These are phyloP conservation scores for Larimichthys crocea DNA, from an alignment of 2,113 vertebrate genomes.

Conservation along the genomic window DNA sequence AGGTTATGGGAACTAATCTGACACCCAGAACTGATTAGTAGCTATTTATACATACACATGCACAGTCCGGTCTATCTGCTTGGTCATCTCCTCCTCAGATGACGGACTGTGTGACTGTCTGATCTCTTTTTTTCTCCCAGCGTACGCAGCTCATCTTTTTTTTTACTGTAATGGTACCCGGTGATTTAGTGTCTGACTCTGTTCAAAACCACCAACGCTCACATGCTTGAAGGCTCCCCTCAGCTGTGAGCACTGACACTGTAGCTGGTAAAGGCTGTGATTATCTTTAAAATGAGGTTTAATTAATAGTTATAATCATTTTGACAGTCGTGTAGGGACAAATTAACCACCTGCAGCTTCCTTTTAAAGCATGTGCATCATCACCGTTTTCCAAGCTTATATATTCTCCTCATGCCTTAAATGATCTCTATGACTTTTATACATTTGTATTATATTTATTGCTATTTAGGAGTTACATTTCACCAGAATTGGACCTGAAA, in stretches of 20 bases:
- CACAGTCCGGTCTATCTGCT: slow-evolving; percentile 35
- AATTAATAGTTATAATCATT: slow-evolving; percentile 11
- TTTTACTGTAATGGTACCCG: not conserved
- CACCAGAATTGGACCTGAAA: not conserved
- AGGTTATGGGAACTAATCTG: slow-evolving; percentile 81
- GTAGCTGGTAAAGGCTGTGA: not conserved
- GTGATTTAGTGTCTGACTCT: slow-evolving; percentile 3
- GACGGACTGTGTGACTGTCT: slow-evolving; percentile 8
- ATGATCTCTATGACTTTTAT: not conserved
- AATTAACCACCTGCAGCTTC: not conserved
- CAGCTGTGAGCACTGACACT: slow-evolving; percentile 11
- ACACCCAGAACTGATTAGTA: slow-evolving; percentile 75
- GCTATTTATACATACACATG: slow-evolving; percentile 74
- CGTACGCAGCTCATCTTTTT: not conserved
- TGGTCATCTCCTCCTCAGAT: slow-evolving; percentile 41
- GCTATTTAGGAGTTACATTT: not conserved
- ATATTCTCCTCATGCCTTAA: not conserved
- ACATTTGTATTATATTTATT: not conserved
- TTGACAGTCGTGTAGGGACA: not conserved
- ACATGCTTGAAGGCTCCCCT: not conserved
- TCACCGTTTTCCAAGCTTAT: not conserved
- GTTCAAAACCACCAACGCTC: slow-evolving; percentile 9
- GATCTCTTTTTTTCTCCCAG: slow-evolving; percentile 15
- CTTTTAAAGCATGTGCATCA: not conserved
- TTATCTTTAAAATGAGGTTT: slow-evolving; percentile 8